phyloP scores from a whole-genome alignment of 2,113 vertebrate species.

The Mus pahari region DNA sequence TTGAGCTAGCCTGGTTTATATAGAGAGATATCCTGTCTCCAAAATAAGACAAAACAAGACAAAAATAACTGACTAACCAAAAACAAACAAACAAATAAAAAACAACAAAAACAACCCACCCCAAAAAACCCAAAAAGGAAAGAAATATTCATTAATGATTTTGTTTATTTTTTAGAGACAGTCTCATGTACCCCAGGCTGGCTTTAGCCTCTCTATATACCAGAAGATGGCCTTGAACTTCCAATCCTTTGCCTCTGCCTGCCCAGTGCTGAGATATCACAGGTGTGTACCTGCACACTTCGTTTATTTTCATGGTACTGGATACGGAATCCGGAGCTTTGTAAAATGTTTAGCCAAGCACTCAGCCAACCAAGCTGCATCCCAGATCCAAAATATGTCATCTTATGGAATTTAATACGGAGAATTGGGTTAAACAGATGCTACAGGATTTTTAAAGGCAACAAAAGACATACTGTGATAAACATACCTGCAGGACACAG shows the following conservation, averaged over 20 bases:
- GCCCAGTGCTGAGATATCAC: background rate
- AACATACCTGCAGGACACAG: background rate
- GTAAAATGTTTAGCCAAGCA: background rate
- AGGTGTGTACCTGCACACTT: background rate
- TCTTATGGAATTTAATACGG: background rate
- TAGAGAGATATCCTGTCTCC: background rate
- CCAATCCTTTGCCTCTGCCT: background rate
- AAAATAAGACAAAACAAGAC: background rate
- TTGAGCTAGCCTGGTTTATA: background rate
- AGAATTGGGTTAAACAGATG: background rate
- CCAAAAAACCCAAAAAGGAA: background rate
- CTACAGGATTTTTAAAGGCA: background rate
- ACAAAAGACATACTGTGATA: background rate
- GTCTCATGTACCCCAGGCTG: background rate
- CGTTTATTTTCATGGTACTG: background rate
- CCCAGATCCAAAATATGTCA: background rate
- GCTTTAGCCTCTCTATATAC: background rate
- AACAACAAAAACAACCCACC: too few relatives aligned
- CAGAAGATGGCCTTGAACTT: background rate
- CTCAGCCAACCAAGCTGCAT: background rate
- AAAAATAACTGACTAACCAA: too few relatives aligned
- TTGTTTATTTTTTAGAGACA: too few relatives aligned
- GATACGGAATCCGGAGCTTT: background rate
- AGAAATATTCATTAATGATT: background rate
- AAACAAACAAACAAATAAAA: background rate